A percentile compares a stretch with the other conserved stretches of the same genome.
Evolutionary conservation across 2,888 invertebrate species (phyloP).

Genomic region (Pseudococcus viburni): DNA sequence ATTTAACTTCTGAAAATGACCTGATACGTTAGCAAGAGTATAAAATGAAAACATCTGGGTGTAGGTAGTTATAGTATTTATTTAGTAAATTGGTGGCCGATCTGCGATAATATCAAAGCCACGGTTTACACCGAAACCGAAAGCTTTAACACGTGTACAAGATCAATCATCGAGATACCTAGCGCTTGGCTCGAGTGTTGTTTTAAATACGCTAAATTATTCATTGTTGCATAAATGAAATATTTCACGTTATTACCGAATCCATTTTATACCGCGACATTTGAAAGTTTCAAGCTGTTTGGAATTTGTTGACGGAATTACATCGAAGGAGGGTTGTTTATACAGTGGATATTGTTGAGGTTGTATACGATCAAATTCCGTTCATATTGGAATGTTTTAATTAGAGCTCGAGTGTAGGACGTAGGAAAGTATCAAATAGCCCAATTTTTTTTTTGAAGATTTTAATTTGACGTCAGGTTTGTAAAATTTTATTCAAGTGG

Average conservation of each 20-base stretch:
- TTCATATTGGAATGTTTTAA: constrained; percentile 13
- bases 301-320: constrained; percentile 27
- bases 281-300: constrained; percentile 20
- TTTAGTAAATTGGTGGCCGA: not conserved
- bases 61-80: not conserved
- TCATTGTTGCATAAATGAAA: not conserved
- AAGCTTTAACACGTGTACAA: not conserved
- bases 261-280: not conserved
- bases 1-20: no score
- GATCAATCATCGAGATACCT: constrained; percentile 2
- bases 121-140: not conserved
- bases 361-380: not conserved
- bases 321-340: not conserved
- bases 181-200: not conserved
- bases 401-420: not conserved
- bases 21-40: not conserved
- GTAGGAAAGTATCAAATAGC: not conserved
- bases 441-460: not conserved
- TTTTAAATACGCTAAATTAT: not conserved
- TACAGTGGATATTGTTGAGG: not conserved
- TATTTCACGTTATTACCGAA: constrained; percentile 35
- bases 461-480: not conserved
- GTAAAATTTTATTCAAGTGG: not conserved
- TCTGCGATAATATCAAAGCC: not conserved
- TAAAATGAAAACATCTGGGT: not conserved